Evolutionary conservation across 2,888 invertebrate genomes (phyloP), one percentile per base, ranked within the genome.

Genomic region (Microchrysa polita): DNA sequence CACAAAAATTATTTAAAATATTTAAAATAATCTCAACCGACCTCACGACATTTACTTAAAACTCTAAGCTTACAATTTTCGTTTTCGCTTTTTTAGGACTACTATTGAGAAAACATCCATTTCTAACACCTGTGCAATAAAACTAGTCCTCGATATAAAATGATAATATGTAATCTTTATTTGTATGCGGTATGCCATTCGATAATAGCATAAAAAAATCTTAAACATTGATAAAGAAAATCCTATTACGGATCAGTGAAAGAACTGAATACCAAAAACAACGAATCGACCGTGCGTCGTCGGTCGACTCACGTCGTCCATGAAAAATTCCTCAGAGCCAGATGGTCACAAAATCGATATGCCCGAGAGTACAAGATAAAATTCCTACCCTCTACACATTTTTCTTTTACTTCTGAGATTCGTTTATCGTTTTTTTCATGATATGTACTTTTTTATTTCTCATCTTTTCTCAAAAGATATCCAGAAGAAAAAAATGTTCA

Each of bases 281-380:
- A 55, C 55, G 16, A 20, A 7, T 10, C 65, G 40, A 61, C 12
- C 27, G 61, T 4, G 23, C n/a, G 16, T 22, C 20, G 7, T 10
- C 5, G n/a, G n/a, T n/a, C n/a, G n/a, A n/a, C 5, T 20, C 55
- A 22, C 48, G 65, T 48, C 61, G 55, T 61, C 63, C 67, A 74
- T 67, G 73, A 76, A 76, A 76, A 76, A 76, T 76, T 76, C 76
- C 74, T 74, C 73, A 74, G 71, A 76, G 76, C 76, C 76, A 76
- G 76, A 76, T 76, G 76, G 76, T 76, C 76, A 76, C 74, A 74
- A 74, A 74, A 76, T 76, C 74, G 71, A 76, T 74, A 76, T 73
- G 74, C 69, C 71, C 53, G 76, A 74, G 76, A 74, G 69, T 69
- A 40, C 69, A 34, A 69, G 74, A 76, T 75, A 75, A 75, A 72